Conservation (phyloP, 2,888 invertebrate genomes). For the Ephialtes manifestator region DNA sequence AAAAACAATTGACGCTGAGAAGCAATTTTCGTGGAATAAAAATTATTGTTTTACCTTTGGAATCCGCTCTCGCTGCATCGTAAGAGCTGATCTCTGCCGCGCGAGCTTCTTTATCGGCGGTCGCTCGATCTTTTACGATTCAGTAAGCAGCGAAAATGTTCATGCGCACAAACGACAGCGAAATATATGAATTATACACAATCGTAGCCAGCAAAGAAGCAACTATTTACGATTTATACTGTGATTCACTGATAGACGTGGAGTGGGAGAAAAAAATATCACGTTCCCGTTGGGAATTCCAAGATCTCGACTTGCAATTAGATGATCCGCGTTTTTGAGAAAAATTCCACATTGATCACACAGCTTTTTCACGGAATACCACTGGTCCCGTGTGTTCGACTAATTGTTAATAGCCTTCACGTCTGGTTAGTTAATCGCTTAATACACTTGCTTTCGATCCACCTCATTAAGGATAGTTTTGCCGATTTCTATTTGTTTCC, state of each 20-base stretch:
- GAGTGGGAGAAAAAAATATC: not conserved
- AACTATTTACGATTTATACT: not conserved
- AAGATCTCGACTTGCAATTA: conserved; percentile 26
- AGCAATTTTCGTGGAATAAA: not conserved
- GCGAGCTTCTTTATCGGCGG: conserved; percentile 31
- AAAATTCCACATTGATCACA: not conserved
- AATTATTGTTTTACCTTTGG: conserved; percentile 1
- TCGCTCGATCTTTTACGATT: not conserved
- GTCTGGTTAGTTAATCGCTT: not conserved
- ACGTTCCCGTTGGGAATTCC: not conserved
- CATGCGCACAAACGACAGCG: not conserved
- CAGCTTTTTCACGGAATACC: not conserved
- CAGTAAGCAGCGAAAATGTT: not conserved
- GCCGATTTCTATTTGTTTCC: not conserved
- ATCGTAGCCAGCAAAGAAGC: not conserved
- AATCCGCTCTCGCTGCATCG: not conserved
- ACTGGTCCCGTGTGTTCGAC: conserved; percentile 3
- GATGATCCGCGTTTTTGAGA: not conserved
- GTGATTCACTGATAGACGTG: conserved; percentile 13
- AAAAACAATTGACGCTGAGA: not conserved
- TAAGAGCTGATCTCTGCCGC: not conserved
- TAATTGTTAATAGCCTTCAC: not conserved
- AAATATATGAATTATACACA: not conserved
- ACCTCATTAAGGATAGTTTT: not conserved
- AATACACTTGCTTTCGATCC: not conserved